Evolutionary conservation across 2,797 vertebrate genomes (phyloP).

Genomic region (Nothura maculosa): DNA sequence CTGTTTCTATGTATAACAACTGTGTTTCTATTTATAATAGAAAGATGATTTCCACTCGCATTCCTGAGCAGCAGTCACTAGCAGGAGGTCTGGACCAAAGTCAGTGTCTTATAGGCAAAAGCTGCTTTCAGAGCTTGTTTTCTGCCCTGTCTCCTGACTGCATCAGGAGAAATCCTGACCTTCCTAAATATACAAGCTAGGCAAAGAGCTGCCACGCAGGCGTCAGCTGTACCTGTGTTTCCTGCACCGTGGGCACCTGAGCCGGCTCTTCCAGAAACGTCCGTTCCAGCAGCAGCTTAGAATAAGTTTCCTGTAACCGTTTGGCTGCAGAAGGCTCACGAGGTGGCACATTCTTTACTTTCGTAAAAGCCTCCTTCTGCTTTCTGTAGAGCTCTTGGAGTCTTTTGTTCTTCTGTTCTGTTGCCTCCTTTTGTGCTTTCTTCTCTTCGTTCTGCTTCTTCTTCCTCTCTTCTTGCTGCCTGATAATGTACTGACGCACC

Average conservation of each 20-base stretch:
- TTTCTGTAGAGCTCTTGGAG: slow-evolving; percentile 95
- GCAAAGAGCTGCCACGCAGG: background rate
- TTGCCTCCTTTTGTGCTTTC: slow-evolving; percentile 89
- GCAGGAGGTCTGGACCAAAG: background rate
- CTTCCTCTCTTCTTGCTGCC: slow-evolving; percentile 93
- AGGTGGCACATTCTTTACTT: slow-evolving; percentile 65
- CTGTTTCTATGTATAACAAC: background rate
- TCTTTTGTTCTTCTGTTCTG: slow-evolving; percentile 91
- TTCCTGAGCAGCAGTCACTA: background rate
- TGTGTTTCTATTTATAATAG: background rate
- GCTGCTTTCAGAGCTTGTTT: background rate
- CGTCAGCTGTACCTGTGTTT: slow-evolving; percentile 77
- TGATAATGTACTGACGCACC: slow-evolving; percentile 92
- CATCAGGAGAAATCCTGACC: background rate
- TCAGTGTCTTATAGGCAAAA: background rate
- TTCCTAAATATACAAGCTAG: background rate
- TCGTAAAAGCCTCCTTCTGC: slow-evolving; percentile 86
- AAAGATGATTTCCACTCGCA: background rate
- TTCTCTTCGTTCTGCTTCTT: slow-evolving; percentile 91
- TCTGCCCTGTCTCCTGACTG: background rate
- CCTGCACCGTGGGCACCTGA: slow-evolving; percentile 71
- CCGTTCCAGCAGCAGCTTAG: slow-evolving; percentile 88
- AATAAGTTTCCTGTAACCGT: slow-evolving; percentile 90
- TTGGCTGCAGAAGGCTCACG: slow-evolving; percentile 81
- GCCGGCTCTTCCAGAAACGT: slow-evolving; percentile 80